Percentiles rank a stretch among this genome's conserved stretches.
Evolutionary conservation across 2,797 vertebrate genomes (phyloP).

Genomic region (Gobionotothen gibberifrons): DNA sequence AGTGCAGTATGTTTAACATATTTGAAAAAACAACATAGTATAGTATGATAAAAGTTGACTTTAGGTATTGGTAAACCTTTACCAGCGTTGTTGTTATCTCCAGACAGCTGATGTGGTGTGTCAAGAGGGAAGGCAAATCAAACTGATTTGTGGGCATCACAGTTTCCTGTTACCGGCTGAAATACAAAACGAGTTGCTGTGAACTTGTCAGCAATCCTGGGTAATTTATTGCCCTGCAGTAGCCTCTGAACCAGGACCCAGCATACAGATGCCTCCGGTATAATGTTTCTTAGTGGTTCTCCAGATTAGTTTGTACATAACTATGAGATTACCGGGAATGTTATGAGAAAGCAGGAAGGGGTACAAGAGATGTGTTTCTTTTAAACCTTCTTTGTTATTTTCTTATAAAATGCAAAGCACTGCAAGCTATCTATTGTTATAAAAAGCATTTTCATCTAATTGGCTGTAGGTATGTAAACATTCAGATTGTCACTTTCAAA

Average conservation of each 20-base stretch:
- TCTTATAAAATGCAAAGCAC: not conserved
- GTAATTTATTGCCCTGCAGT: conserved; percentile 38
- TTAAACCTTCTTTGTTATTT: conserved; percentile 11
- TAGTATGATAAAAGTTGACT: not conserved
- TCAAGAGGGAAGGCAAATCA: conserved; percentile 32
- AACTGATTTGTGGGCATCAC: conserved; percentile 41
- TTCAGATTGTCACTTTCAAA: conserved; percentile 16
- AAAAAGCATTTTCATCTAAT: no score
- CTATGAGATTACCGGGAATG: conserved; percentile 13
- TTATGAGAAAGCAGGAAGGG: conserved; percentile 1
- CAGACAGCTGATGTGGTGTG: conserved; percentile 36
- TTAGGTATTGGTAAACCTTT: conserved; percentile 13
- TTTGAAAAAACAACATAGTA: not conserved
- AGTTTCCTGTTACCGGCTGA: conserved; percentile 49
- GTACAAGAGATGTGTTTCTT: conserved; percentile 12
- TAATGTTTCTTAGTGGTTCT: conserved; percentile 56
- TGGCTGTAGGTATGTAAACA: not conserved
- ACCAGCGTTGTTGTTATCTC: conserved; percentile 10
- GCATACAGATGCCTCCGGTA: conserved; percentile 37
- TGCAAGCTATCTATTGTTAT: no score
- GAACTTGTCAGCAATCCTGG: conserved; percentile 45
- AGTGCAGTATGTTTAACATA: no score
- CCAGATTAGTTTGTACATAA: conserved; percentile 58
- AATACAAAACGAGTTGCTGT: conserved; percentile 29
- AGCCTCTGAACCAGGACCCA: conserved; percentile 12